phyloP scores from a whole-genome alignment of 1,140 invertebrate species.

The Meteorus sp. region DNA sequence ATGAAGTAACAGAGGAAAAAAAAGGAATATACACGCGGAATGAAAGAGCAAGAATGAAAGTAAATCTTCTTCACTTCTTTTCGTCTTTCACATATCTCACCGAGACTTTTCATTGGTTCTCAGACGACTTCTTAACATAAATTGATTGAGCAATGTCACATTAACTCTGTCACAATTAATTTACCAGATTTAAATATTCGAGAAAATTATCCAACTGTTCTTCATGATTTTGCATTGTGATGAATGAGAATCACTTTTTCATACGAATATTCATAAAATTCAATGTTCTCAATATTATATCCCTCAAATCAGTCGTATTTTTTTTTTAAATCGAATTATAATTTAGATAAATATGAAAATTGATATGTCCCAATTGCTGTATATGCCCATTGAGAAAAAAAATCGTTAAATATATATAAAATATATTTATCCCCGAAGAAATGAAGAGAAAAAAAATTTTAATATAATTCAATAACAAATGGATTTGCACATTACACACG shows the following conservation, averaged over 20 bases:
- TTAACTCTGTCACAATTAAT: slow-evolving; percentile 13
- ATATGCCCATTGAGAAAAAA: too few species aligned
- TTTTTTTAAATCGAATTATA: neutral
- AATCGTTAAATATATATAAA: too few species aligned
- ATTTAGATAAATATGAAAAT: neutral
- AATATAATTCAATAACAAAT: slow-evolving; percentile 20
- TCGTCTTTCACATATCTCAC: neutral
- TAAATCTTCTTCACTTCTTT: neutral
- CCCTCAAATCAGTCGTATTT: neutral
- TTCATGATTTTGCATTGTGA: neutral
- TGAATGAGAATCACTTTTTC: slow-evolving; percentile 18
- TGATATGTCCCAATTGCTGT: neutral
- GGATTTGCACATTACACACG: slow-evolving; percentile 25
- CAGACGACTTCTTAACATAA: slow-evolving; percentile 16
- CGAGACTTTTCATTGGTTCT: too few species aligned
- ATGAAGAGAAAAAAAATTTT: too few species aligned
- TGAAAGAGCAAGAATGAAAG: neutral
- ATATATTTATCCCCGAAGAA: too few species aligned
- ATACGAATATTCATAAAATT: too few species aligned
- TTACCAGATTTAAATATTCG: neutral
- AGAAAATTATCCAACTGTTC: neutral
- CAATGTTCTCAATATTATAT: too few species aligned
- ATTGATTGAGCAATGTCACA: slow-evolving; percentile 15
- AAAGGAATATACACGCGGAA: too few species aligned
- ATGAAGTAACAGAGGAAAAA: slow-evolving; percentile 7